phyloP scores from a whole-genome alignment of 2,113 vertebrate genomes.

The rat (Rattus norvegicus) region GRCr8 NC_086037.1:4402501-4403000 shows the following conservation, averaged over 20 bases:
- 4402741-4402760: not conserved
- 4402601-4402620: not conserved
- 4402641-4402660: not conserved
- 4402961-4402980: not conserved
- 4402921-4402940: not conserved
- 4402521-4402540: conserved; percentile 12
- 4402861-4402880: not conserved
- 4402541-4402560: not conserved
- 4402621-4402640: not conserved
- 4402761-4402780: not conserved
- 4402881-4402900: not conserved
- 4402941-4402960: not conserved
- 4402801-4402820: not conserved
- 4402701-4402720: not conserved
- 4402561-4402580: conserved; percentile 5
- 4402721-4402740: not conserved
- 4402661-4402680: not conserved
- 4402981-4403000: not conserved
- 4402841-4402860: not conserved
- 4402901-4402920: not conserved
- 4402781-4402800: not conserved
- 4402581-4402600: not conserved
- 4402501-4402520: not conserved
- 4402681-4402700: not conserved
- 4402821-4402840: not conserved